Evolutionary conservation across 2,888 invertebrate species (phyloP).

Genomic region (Tipula helvola): DNA sequence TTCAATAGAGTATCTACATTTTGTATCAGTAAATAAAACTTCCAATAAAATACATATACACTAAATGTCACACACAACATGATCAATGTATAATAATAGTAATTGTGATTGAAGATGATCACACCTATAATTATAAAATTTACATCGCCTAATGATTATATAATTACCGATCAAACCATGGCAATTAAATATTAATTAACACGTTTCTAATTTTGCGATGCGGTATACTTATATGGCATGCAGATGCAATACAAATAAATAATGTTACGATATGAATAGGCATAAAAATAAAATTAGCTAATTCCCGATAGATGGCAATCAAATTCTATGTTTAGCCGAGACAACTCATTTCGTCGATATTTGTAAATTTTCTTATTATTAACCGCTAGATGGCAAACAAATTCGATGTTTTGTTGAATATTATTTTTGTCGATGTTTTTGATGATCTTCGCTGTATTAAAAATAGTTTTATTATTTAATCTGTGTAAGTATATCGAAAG

Average conservation of each 20-base stretch:
- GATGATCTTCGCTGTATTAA: not conserved
- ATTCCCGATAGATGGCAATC: not conserved
- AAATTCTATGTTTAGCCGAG: not conserved
- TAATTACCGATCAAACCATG: not conserved
- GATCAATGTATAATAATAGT: not conserved
- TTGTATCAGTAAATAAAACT: no score
- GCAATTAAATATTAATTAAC: not conserved
- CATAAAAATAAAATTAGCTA: not conserved
- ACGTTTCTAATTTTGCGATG: no score
- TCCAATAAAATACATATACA: no score
- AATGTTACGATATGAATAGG: not conserved
- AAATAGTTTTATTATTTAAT: not conserved
- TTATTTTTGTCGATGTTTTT: not conserved
- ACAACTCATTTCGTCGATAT: not conserved
- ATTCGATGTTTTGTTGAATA: not conserved
- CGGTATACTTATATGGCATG: no score
- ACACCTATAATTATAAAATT: not conserved
- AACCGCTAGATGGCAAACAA: not conserved
- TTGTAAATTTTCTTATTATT: not conserved
- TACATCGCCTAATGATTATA: not conserved
- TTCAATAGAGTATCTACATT: not conserved
- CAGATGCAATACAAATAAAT: not conserved
- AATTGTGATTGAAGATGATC: not conserved
- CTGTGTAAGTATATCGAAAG: not conserved
- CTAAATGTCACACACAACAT: not conserved